Evolutionary conservation across 2,113 vertebrate species (phyloP).

Genomic region (Chamaea fasciata): DNA sequence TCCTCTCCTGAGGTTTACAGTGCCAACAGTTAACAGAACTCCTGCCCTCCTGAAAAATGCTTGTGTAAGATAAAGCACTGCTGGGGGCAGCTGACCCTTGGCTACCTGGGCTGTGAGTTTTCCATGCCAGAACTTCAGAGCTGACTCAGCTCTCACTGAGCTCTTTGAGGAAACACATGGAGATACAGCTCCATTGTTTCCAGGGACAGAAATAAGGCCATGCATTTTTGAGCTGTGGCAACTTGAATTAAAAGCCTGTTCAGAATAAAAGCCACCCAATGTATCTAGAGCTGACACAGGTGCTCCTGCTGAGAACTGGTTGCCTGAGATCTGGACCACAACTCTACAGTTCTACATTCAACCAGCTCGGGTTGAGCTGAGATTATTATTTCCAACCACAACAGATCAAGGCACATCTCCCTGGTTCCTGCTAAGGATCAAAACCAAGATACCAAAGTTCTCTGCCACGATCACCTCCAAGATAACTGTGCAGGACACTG

Average conservation of each 20-base stretch:
- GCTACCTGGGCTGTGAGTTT: background rate
- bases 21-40: background rate
- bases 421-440: background rate
- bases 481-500: background rate
- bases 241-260: background rate
- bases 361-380: background rate
- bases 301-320: accelerated
- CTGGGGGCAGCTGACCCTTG: background rate
- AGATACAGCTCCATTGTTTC: background rate
- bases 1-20: background rate
- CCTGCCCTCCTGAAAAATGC: background rate
- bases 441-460: background rate
- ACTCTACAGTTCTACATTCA: background rate
- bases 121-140: background rate
- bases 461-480: background rate
- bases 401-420: background rate
- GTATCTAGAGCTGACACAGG: background rate
- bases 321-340: background rate
- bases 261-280: background rate
- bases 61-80: background rate
- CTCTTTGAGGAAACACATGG: background rate
- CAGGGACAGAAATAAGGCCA: background rate
- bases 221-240: background rate
- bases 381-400: background rate
- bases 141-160: background rate